Percentiles rank a stretch among this genome's conserved stretches.
These are phyloP conservation scores for Teleogryllus occipitalis DNA, from an alignment of 1,140 invertebrate genomes.

Conservation along the genomic window DNA sequence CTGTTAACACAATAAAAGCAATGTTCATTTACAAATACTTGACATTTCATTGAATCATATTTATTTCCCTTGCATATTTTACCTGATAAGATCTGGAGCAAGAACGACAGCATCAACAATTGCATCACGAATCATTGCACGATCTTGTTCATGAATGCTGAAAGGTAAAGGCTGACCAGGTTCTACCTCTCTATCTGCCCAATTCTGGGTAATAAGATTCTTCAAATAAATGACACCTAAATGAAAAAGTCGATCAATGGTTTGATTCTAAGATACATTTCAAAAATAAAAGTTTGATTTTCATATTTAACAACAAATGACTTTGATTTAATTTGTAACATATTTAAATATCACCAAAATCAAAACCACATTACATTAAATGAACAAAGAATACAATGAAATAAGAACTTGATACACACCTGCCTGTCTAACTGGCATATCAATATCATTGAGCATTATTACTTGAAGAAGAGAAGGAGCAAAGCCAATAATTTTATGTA, in stretches of 20 bases:
- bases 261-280: too few species aligned
- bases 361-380: too few species aligned
- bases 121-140: slow-evolving; percentile 81
- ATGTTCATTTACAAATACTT: background rate
- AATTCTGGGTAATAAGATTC: slow-evolving; percentile 82
- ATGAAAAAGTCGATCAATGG: background rate
- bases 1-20: slow-evolving; percentile 39
- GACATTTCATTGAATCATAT: background rate
- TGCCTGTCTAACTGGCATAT: slow-evolving; percentile 90
- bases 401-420: slow-evolving; percentile 39
- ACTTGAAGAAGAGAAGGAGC: slow-evolving; percentile 86
- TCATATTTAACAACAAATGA: too few species aligned
- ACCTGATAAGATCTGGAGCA: slow-evolving; percentile 81
- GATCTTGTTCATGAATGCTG: slow-evolving; percentile 92
- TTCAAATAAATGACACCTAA: slow-evolving; percentile 89
- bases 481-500: slow-evolving; percentile 95
- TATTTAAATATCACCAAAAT: too few species aligned
- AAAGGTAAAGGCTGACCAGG: slow-evolving; percentile 66
- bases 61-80: slow-evolving; percentile 19
- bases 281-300: too few species aligned
- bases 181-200: slow-evolving; percentile 76
- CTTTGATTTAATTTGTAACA: too few species aligned
- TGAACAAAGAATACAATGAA: background rate
- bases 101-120: slow-evolving; percentile 93
- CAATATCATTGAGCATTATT: slow-evolving; percentile 79